These are phyloP conservation scores for Oreochromis niloticus DNA, from an alignment of 2,113 vertebrate genomes.

Conservation along the genomic window DNA sequence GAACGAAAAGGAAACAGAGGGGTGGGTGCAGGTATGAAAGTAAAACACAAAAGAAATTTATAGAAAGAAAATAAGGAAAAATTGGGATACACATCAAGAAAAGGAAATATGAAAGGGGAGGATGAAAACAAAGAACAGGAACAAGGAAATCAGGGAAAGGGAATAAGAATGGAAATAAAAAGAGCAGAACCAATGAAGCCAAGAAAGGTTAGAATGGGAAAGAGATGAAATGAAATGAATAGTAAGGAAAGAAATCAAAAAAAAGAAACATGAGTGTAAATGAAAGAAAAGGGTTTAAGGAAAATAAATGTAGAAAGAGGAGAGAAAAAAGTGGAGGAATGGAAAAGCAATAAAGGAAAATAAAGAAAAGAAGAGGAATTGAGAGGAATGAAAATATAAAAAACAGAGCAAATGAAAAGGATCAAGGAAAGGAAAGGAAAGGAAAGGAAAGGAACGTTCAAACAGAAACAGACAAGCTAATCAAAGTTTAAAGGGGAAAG, in stretches of 20 bases:
- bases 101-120: not conserved
- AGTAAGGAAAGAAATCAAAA: not conserved
- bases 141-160: not conserved
- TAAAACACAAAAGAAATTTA: not conserved
- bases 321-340: not conserved
- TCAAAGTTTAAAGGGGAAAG: not conserved
- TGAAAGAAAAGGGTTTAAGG: too few relatives aligned
- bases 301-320: too few relatives aligned
- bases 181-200: not conserved
- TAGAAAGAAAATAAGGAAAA: not conserved
- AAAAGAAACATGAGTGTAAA: not conserved
- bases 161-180: not conserved
- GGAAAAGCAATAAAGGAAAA: not conserved
- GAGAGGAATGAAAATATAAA: not conserved
- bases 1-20: not conserved
- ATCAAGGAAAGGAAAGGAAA: too few relatives aligned
- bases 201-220: not conserved
- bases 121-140: rapidly evolving
- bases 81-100: not conserved
- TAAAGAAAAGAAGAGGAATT: too few relatives aligned
- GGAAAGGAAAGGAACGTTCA: too few relatives aligned
- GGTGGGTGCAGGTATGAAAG: not conserved
- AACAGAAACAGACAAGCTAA: not conserved
- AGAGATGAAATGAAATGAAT: rapidly evolving
- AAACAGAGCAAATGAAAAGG: too few relatives aligned